These are phyloP conservation scores for Premnoplex brunnescens DNA, from an alignment of 2,797 vertebrate species.

Conservation along the genomic window DNA sequence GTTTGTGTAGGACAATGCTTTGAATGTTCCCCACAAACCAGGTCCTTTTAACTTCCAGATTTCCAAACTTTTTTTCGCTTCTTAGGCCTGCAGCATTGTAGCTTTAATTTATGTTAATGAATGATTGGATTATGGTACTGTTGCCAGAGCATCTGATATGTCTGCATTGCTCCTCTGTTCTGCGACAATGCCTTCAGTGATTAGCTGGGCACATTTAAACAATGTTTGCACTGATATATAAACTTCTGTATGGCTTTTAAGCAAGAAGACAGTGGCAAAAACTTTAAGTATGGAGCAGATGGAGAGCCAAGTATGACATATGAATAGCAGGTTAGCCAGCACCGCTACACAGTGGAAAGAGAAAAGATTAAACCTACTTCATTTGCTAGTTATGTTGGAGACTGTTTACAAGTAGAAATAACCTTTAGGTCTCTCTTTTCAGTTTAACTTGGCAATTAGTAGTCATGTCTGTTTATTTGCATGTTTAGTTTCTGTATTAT, in stretches of 20 bases:
- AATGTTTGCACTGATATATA: slow-evolving; percentile 40
- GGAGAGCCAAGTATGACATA: not conserved
- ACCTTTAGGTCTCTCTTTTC: not conserved
- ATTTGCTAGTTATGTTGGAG: not conserved
- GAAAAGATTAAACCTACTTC: not conserved
- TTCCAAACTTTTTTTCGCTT: slow-evolving; percentile 38
- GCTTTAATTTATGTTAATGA: slow-evolving; percentile 64
- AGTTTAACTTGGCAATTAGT: slow-evolving; percentile 22
- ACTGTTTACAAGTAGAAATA: not conserved
- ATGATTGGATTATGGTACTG: slow-evolving; percentile 30
- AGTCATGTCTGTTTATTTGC: not conserved
- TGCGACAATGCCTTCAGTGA: slow-evolving; percentile 54
- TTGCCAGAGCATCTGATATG: slow-evolving; percentile 38
- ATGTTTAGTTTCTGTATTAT: not conserved
- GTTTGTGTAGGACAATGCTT: slow-evolving; percentile 22
- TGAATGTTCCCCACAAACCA: slow-evolving; percentile 13
- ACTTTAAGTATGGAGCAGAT: not conserved
- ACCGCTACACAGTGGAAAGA: not conserved
- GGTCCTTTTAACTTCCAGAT: slow-evolving; percentile 44
- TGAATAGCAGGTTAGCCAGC: not conserved
- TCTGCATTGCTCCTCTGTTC: slow-evolving; percentile 33
- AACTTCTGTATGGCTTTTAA: not conserved
- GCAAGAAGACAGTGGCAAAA: not conserved
- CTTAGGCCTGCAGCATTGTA: slow-evolving; percentile 31
- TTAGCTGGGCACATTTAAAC: slow-evolving; percentile 52